A percentile compares a stretch with the other conserved stretches of the same genome.
These are phyloP conservation scores for Actias luna DNA, from an alignment of 2,888 invertebrate species.

Conservation along the genomic window DNA sequence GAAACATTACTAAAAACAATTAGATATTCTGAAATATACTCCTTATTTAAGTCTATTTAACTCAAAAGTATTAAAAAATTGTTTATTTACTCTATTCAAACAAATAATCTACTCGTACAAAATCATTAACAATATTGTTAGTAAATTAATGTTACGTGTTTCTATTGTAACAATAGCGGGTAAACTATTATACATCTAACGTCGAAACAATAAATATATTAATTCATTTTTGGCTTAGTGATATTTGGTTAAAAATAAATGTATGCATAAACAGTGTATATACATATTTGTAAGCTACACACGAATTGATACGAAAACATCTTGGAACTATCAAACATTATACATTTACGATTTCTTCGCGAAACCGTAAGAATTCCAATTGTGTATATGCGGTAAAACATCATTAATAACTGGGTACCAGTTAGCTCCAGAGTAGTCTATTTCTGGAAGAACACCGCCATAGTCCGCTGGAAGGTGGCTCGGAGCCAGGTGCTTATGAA, in stretches of 20 bases:
- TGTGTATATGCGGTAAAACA: slow-evolving; percentile 84
- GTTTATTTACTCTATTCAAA: no score
- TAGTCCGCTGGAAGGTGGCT: slow-evolving; percentile 88
- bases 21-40: no score
- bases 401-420: slow-evolving; percentile 88
- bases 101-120: no score
- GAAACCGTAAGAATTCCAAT: slow-evolving; percentile 86
- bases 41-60: no score
- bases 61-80: no score
- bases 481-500: slow-evolving; percentile 87
- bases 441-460: slow-evolving; percentile 87
- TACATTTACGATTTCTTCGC: slow-evolving; percentile 71
- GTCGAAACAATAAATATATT: not conserved
- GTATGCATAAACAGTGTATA: not conserved
- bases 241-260: not conserved
- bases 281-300: not conserved
- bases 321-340: not conserved
- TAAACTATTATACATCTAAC: not conserved
- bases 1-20: no score
- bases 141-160: not conserved
- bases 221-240: not conserved
- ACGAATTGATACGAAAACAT: not conserved
- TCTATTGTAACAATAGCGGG: not conserved
- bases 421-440: slow-evolving; percentile 88
- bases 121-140: no score